Evolutionary conservation across 2,797 vertebrate species (phyloP), one percentile per base, ranked within the genome.

Genomic region (Enteromius trimaculatus): DNA sequence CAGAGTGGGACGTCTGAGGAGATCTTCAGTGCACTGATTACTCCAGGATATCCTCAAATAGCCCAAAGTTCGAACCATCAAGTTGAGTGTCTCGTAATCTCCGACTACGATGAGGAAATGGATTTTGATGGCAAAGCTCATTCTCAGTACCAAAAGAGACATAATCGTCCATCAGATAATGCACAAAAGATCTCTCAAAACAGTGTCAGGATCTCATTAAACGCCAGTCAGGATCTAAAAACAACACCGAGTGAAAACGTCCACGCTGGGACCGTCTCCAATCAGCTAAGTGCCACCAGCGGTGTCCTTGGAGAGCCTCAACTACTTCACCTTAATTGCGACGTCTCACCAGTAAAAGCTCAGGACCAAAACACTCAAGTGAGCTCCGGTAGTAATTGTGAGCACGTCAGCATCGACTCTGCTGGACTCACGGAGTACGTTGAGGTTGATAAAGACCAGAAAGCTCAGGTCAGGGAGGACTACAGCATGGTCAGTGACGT

Each of bases 31-130:
- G 92, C 94, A 79, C 92, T 98, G 80, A 90, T 92, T 83, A 93
- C 91, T 87, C 95, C 95, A 53, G 93, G 92, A 78, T 96, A 96
- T 83, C 96, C 95, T 80, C 92, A 93, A 6, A 89, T 90, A 42
- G 87, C 87, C 51, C 91, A 93, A 82, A 94, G 90, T 55, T 94
- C 94, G 42, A 95, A 98, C 39, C 91, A 94, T 76, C 90, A 93
- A 69, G 94, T 97, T 86, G 96, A 97, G 51, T 96, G 93, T 88
- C 88, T 98, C n/a, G 92, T 96, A 21, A 95, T 98, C 60, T 93
- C 94, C 0, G 96, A 97, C 79, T 92, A 86, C 11, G 92, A 94
- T 8, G 92, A 94, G 14, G 90, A 89, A 39, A 89, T 90, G 2
- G 85, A 93, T 87, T 87, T 88, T 8, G 87, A 87, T 39, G 85